Evolutionary conservation across 2,797 vertebrate genomes (phyloP).

Genomic region (Pangasius djambal): DNA sequence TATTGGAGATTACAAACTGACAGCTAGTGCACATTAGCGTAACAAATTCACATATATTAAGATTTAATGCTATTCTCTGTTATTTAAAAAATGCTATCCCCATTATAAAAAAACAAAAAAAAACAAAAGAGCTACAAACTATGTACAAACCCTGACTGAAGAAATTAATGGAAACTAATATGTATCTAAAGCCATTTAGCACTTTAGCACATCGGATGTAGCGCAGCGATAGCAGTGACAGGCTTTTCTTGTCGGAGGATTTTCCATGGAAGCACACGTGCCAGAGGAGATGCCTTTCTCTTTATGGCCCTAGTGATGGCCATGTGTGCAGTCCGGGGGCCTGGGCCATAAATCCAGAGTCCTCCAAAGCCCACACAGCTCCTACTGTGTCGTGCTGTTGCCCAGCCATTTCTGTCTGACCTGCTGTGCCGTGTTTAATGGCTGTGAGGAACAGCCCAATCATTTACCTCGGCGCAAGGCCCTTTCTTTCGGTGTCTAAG

Average conservation of each 20-base stretch:
- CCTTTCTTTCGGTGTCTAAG: constrained; percentile 27
- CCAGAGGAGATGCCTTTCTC: constrained; percentile 63
- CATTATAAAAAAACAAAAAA: neutral
- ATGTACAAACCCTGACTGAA: neutral
- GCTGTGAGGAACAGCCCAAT: constrained; percentile 47
- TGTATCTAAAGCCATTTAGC: neutral
- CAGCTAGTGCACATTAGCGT: neutral
- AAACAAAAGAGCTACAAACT: neutral
- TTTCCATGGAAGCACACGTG: constrained; percentile 69
- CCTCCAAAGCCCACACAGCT: constrained; percentile 54
- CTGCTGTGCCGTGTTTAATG: constrained; percentile 53
- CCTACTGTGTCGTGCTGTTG: constrained; percentile 34
- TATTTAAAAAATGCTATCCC: neutral
- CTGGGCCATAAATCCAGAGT: constrained; percentile 74
- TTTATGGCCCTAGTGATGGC: constrained; percentile 71
- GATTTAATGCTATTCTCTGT: neutral
- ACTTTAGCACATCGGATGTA: constrained; percentile 32
- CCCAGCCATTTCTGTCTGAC: constrained; percentile 43
- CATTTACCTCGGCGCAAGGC: constrained; percentile 26
- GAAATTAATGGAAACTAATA: neutral
- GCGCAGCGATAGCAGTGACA: constrained; percentile 58
- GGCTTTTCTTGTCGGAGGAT: constrained; percentile 68
- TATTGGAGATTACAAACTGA: neutral
- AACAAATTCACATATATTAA: neutral
- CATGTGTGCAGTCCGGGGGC: constrained; percentile 58